phyloP scores from a whole-genome alignment of 2,113 vertebrate genomes.

The Danionella cerebrum region DNA sequence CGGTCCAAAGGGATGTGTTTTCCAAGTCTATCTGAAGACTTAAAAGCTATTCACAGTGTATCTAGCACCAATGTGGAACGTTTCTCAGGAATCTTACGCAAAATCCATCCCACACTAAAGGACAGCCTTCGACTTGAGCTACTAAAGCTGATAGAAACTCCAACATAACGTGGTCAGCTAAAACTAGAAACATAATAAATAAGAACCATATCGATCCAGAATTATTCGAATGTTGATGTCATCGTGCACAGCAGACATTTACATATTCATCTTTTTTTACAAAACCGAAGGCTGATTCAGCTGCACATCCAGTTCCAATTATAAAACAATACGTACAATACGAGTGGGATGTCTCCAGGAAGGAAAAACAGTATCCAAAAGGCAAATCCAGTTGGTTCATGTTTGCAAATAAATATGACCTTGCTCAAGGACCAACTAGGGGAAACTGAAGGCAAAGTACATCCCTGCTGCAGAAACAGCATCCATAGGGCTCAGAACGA shows the following conservation, averaged over 20 bases:
- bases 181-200: conserved; percentile 92
- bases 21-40: conserved; percentile 27
- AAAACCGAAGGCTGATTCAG: conserved; percentile 84
- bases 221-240: conserved; percentile 84
- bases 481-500: conserved; percentile 77
- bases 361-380: conserved; percentile 58
- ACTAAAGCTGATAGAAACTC: conserved; percentile 50
- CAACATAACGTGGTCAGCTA: conserved; percentile 46
- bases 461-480: conserved; percentile 17
- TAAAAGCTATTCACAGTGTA: conserved; percentile 92
- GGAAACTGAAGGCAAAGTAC: background rate
- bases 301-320: conserved; percentile 98
- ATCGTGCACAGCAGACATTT: conserved; percentile 91
- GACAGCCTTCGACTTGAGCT: conserved; percentile 52
- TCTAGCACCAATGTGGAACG: conserved; percentile 96
- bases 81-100: conserved; percentile 61
- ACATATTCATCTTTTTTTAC: conserved; percentile 53
- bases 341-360: conserved; percentile 85
- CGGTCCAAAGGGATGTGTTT: background rate
- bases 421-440: conserved; percentile 22
- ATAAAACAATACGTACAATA: conserved; percentile 99
- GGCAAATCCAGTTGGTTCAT: conserved; percentile 50
- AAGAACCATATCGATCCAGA: conserved; percentile 73
- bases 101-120: conserved; percentile 66
- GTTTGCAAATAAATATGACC: conserved; percentile 50